Conservation (phyloP, 2,888 invertebrate genomes). For the Eristalinus aeneus region DNA sequence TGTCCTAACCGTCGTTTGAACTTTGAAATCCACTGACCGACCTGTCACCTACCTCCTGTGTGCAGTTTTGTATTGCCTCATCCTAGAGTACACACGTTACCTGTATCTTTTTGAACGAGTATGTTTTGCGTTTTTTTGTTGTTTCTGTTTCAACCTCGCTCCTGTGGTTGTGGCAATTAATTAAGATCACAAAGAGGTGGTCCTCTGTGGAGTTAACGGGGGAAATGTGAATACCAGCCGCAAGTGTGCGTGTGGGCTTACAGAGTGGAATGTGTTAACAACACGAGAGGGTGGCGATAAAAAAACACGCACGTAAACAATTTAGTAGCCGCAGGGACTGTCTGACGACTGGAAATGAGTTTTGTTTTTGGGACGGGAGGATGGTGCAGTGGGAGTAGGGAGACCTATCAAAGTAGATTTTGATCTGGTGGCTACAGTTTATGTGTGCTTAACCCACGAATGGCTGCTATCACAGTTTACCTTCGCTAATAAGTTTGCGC, state of each 20-base stretch:
- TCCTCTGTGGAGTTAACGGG: neutral
- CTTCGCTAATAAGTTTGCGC: too few species aligned
- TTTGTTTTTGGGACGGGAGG: neutral
- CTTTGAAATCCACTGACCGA: neutral
- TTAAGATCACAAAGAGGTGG: neutral
- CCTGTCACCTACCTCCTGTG: neutral
- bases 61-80: neutral
- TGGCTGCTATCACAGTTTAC: too few species aligned
- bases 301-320: neutral
- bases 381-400: neutral
- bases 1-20: neutral
- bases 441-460: too few species aligned
- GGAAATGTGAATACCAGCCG: neutral
- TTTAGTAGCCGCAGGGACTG: neutral
- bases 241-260: neutral
- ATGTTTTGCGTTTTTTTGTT: neutral
- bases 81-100: neutral
- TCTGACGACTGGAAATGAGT: neutral
- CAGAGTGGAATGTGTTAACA: neutral
- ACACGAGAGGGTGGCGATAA: neutral
- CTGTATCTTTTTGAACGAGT: neutral
- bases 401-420: neutral
- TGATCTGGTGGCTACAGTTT: too few species aligned
- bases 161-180: neutral
- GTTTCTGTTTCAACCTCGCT: neutral